phyloP scores from a whole-genome alignment of 1,140 invertebrate genomes.

The Sitodiplosis mosellana region DNA sequence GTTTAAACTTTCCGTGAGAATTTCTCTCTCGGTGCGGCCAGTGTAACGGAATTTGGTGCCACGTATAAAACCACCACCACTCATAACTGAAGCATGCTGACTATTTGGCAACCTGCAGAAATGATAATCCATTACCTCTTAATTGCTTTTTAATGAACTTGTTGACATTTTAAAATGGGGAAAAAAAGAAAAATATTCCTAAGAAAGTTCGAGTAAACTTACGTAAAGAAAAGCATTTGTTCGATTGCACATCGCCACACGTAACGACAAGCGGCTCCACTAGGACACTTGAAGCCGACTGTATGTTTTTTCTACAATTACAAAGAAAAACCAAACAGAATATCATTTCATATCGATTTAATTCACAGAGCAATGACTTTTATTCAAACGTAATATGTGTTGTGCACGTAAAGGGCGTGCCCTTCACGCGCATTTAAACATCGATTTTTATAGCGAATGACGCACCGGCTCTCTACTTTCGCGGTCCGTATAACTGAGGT shows the following conservation, averaged over 20 bases:
- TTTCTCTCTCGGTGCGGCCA: constrained; percentile 73
- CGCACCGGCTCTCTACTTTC: constrained; percentile 25
- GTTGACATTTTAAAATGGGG: not conserved
- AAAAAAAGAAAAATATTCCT: no score
- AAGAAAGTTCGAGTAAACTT: constrained; percentile 37
- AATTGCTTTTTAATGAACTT: no score
- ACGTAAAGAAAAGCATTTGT: constrained; percentile 96
- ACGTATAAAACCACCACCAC: constrained; percentile 82
- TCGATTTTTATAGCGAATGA: no score
- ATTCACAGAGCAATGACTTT: not conserved
- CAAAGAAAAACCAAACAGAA: constrained; percentile 19
- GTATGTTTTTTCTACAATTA: constrained; percentile 80
- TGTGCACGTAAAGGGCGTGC: no score
- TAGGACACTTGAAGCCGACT: constrained; percentile 87
- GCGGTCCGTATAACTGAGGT: constrained; percentile 50
- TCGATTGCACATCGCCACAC: constrained; percentile 93
- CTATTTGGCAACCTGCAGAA: constrained; percentile 59
- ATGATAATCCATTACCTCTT: constrained; percentile 4
- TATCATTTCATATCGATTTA: not conserved
- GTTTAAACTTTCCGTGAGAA: constrained; percentile 44
- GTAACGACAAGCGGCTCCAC: constrained; percentile 75
- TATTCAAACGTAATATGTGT: no score
- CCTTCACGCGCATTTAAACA: no score
- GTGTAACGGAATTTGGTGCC: constrained; percentile 86
- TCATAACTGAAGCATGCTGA: constrained; percentile 68